Evolutionary conservation across 2,888 invertebrate species (phyloP).

Genomic region (Drosophila atroscutellata): DNA sequence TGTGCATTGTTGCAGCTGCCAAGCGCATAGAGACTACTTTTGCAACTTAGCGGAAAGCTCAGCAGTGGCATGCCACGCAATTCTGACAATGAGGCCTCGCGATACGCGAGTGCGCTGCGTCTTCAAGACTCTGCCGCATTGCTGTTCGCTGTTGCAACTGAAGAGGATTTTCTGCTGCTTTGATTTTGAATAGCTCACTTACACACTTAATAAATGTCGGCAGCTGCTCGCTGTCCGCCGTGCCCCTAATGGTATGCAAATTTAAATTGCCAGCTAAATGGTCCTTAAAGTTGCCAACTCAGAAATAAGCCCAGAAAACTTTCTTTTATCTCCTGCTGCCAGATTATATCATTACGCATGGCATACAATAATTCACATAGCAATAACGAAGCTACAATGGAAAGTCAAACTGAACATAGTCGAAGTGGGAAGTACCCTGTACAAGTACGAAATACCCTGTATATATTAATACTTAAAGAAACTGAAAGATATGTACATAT

Average conservation of each 20-base stretch:
- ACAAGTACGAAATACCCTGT: slow-evolving; percentile 9
- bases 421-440: neutral
- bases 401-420: neutral
- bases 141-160: slow-evolving; percentile 25
- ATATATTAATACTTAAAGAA: neutral
- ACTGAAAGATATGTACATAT: neutral
- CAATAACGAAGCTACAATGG: slow-evolving; percentile 5
- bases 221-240: slow-evolving; percentile 3
- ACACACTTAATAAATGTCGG: slow-evolving; percentile 71
- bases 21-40: slow-evolving; percentile 6
- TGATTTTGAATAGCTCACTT: slow-evolving; percentile 75
- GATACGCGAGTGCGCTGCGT: slow-evolving; percentile 9
- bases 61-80: slow-evolving; percentile 28
- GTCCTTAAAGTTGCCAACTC: slow-evolving; percentile 21
- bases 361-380: slow-evolving; percentile 48
- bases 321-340: slow-evolving; percentile 45
- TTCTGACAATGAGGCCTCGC: slow-evolving; percentile 53
- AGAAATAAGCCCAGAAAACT: slow-evolving; percentile 40
- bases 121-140: neutral
- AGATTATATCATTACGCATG: slow-evolving; percentile 65
- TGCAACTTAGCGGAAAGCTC: slow-evolving; percentile 18
- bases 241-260: slow-evolving; percentile 67
- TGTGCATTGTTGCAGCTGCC: slow-evolving; percentile 68
- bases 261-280: slow-evolving; percentile 62
- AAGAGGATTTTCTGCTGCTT: slow-evolving; percentile 67